Percentiles rank a stretch among this genome's conserved stretches.
These are phyloP conservation scores for Gymnopithys bicolor DNA, from an alignment of 2,797 vertebrate genomes.

Conservation along the genomic window DNA sequence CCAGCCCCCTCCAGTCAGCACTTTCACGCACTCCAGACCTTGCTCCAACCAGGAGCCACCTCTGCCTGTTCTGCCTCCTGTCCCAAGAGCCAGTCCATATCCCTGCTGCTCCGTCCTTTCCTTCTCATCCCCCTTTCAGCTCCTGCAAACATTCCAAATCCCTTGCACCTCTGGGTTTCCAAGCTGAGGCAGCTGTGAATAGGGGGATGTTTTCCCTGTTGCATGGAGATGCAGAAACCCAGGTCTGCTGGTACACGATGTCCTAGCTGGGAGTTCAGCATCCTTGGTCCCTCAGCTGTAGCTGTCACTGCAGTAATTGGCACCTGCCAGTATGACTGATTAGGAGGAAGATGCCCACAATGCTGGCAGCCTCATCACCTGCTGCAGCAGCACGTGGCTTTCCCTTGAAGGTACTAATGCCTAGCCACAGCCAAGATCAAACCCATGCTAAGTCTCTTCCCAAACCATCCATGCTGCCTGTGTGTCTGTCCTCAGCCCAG, in stretches of 20 bases:
- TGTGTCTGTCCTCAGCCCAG: not conserved
- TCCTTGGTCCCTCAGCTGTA: not conserved
- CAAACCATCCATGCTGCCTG: fast-evolving
- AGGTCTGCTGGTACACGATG: not conserved
- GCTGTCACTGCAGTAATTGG: not conserved
- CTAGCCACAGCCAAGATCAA: not conserved
- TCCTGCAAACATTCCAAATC: not conserved
- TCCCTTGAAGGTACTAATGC: not conserved
- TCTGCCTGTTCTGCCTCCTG: not conserved
- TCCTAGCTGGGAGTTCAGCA: not conserved
- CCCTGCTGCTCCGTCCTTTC: not conserved
- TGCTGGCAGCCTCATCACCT: not conserved
- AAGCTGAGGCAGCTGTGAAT: not conserved
- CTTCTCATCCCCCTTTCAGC: not conserved
- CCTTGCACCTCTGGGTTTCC: not conserved
- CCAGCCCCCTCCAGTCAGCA: not conserved
- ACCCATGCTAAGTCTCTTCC: not conserved
- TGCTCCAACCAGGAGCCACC: not conserved
- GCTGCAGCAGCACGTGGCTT: not conserved
- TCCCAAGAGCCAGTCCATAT: not conserved
- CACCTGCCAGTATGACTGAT: not conserved
- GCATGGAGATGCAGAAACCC: not conserved
- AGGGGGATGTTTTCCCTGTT: not conserved
- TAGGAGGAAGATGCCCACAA: not conserved
- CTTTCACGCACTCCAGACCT: not conserved